These are phyloP conservation scores for Hofmannophila pseudospretella DNA, from an alignment of 2,888 invertebrate species.

Conservation along the genomic window DNA sequence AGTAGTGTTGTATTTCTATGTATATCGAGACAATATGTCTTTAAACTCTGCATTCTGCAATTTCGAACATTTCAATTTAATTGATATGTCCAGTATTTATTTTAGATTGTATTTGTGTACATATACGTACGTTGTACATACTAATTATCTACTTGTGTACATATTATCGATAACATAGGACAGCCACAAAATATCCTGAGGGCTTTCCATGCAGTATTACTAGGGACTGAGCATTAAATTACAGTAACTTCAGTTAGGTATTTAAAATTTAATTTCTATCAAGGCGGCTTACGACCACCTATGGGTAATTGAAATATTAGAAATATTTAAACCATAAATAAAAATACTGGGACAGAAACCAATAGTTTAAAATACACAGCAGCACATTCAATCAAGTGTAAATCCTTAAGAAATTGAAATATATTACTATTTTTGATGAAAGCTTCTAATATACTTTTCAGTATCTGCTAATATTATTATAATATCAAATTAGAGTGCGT, in stretches of 20 bases:
- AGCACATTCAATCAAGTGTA: no score
- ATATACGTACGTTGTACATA: conserved; percentile 66
- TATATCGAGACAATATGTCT: conserved; percentile 48
- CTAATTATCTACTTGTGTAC: conserved; percentile 50
- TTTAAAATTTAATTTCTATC: no score
- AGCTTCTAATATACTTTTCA: no score
- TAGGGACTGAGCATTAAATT: conserved; percentile 51
- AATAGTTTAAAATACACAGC: no score
- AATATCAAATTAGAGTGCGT: no score
- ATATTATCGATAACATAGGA: conserved; percentile 42
- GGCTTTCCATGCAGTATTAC: conserved; percentile 67
- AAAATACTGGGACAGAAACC: no score
- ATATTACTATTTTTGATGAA: no score
- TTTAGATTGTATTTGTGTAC: conserved; percentile 63
- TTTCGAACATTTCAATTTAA: conserved; percentile 65
- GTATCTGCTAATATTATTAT: no score
- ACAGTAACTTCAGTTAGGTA: conserved; percentile 19
- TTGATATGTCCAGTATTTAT: conserved; percentile 73
- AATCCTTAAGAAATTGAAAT: no score
- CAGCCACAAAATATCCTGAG: conserved; percentile 32
- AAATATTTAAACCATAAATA: no score
- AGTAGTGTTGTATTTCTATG: conserved; percentile 33
- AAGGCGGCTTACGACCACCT: no score
- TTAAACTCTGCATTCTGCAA: conserved; percentile 53
- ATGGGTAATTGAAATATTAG: no score